Evolutionary conservation across 2,888 invertebrate genomes (phyloP).

Genomic region (Acleris laterana): DNA sequence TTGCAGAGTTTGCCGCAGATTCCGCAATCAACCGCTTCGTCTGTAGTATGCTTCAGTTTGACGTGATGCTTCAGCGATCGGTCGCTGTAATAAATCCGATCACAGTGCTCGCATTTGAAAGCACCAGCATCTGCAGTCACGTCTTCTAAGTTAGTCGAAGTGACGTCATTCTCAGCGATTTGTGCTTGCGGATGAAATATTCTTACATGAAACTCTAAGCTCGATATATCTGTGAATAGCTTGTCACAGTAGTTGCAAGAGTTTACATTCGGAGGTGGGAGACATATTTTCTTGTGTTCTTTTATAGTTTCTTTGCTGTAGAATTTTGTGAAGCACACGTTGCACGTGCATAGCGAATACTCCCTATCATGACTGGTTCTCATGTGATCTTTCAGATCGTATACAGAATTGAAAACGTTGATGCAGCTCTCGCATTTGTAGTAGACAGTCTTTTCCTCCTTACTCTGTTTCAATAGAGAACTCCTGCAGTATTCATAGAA

Average conservation of each 20-base stretch:
- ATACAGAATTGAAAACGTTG: slow-evolving; percentile 52
- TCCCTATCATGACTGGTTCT: slow-evolving; percentile 58
- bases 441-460: slow-evolving; percentile 34
- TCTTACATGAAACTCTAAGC: slow-evolving; percentile 65
- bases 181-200: slow-evolving; percentile 72
- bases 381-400: slow-evolving; percentile 68
- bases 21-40: slow-evolving; percentile 61
- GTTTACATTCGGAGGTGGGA: slow-evolving; percentile 62
- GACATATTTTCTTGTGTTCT: slow-evolving; percentile 61
- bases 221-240: slow-evolving; percentile 67
- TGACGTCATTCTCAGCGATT: slow-evolving; percentile 60
- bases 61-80: slow-evolving; percentile 70
- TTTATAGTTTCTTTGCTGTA: slow-evolving; percentile 59
- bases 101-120: slow-evolving; percentile 63
- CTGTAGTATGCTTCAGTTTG: slow-evolving; percentile 66
- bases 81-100: slow-evolving; percentile 65
- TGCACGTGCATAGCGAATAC: slow-evolving; percentile 62
- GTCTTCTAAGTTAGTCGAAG: slow-evolving; percentile 56
- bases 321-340: slow-evolving; percentile 71
- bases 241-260: slow-evolving; percentile 67
- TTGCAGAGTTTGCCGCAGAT: slow-evolving; percentile 65
- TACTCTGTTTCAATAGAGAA: slow-evolving; percentile 51
- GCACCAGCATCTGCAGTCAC: slow-evolving; percentile 39
- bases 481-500: slow-evolving; percentile 69
- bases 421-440: slow-evolving; percentile 66